Conservation (phyloP, 2,113 vertebrate species). For the Campylomormyrus numenius region DNA sequence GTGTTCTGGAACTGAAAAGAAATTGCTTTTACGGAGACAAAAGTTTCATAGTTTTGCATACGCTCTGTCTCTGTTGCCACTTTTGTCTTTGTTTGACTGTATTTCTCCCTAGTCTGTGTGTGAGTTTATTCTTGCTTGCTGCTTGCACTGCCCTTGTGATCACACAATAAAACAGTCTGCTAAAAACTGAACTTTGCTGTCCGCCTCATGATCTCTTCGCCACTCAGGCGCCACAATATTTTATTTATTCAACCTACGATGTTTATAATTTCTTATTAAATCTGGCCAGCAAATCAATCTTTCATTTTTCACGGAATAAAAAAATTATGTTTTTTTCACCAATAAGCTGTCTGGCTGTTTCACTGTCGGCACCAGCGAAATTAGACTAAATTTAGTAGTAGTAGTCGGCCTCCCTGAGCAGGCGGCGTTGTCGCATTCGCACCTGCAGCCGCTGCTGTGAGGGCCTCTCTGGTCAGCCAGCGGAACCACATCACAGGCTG, state of each 20-base stretch:
- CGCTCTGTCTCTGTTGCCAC: not conserved
- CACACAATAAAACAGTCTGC: not conserved
- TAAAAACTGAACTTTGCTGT: not conserved
- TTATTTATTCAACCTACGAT: not conserved
- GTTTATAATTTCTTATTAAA: not conserved
- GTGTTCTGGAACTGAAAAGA: not conserved
- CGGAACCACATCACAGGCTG: not conserved
- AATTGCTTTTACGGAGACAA: not conserved
- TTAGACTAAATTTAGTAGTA: not conserved
- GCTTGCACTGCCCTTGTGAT: not conserved
- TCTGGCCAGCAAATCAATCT: not conserved
- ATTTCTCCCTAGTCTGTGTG: not conserved
- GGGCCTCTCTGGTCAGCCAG: not conserved
- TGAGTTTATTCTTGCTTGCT: not conserved
- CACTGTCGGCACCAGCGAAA: not conserved
- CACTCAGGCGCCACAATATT: not conserved
- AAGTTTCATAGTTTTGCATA: not conserved
- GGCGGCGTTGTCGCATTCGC: not conserved
- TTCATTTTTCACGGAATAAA: not conserved
- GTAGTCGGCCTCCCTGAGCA: not conserved
- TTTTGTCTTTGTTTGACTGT: not conserved
- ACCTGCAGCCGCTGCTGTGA: not conserved
- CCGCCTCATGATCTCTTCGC: not conserved
- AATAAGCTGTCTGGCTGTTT: not conserved
- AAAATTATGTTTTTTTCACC: not conserved